Conservation (phyloP, 2,888 invertebrate species). For the Podotricha telesiphe region DNA sequence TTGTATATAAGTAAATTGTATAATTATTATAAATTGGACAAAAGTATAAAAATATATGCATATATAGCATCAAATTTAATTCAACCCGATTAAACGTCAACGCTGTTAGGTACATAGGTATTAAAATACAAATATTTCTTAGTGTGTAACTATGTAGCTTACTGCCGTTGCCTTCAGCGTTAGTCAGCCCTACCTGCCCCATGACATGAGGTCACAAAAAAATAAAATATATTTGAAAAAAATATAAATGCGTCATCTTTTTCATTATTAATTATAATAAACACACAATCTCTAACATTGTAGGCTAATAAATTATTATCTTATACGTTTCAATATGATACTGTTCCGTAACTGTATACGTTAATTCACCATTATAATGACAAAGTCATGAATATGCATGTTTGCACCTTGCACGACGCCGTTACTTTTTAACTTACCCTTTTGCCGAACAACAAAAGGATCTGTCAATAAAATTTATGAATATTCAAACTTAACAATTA, state of each 20-base stretch:
- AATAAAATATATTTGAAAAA: not conserved
- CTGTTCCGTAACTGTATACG: not conserved
- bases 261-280: conserved; percentile 1
- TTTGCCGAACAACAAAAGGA: conserved; percentile 39
- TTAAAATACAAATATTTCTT: no score
- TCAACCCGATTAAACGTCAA: no score
- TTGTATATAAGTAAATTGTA: no score
- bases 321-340: not conserved
- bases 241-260: not conserved
- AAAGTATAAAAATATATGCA: no score
- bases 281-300: not conserved
- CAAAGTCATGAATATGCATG: conserved; percentile 73
- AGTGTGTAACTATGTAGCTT: no score
- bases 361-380: conserved; percentile 52
- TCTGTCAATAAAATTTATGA: conserved; percentile 60
- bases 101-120: no score
- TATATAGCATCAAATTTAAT: no score
- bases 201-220: not conserved
- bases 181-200: no score
- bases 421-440: conserved; percentile 47
- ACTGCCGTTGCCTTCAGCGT: no score
- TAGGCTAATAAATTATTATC: conserved; percentile 5
- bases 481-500: conserved; percentile 80
- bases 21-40: no score
- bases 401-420: conserved; percentile 47